Evolutionary conservation across 2,888 invertebrate genomes (phyloP).

Genomic region (Rotaria socialis): DNA sequence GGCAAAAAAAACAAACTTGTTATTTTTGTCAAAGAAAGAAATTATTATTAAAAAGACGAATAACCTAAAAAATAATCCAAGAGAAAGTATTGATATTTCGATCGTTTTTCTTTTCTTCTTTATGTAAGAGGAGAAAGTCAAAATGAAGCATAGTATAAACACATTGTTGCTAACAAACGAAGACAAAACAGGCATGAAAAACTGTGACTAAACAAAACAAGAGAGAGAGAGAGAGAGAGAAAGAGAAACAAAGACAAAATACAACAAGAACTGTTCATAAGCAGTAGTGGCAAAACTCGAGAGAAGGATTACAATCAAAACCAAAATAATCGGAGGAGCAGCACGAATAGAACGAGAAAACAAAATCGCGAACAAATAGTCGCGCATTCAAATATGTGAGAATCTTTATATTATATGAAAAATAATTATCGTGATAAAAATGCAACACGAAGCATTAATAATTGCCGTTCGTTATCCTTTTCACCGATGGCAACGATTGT

Average conservation of each 20-base stretch:
- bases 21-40: slow-evolving; percentile 1
- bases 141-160: not conserved
- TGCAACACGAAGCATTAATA: slow-evolving; percentile 45
- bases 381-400: not conserved
- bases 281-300: not conserved
- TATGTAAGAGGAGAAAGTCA: not conserved
- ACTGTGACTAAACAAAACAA: not conserved
- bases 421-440: slow-evolving; percentile 38
- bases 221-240: too few species aligned
- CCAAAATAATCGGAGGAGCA: not conserved
- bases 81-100: not conserved
- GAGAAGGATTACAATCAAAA: not conserved
- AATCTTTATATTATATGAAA: not conserved
- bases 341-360: not conserved
- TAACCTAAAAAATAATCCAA: not conserved
- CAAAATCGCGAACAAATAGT: not conserved
- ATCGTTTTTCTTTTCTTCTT: not conserved
- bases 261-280: slow-evolving; percentile 14
- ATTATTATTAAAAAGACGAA: not conserved
- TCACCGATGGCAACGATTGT: slow-evolving; percentile 47
- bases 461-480: slow-evolving; percentile 46
- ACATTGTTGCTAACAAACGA: not conserved
- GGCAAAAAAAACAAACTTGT: not conserved
- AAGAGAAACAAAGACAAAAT: not conserved
- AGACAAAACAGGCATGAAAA: not conserved